A percentile compares a stretch with the other conserved stretches of the same genome.
Evolutionary conservation across 2,888 invertebrate genomes (phyloP).

Genomic region (Chrysolina americana): DNA sequence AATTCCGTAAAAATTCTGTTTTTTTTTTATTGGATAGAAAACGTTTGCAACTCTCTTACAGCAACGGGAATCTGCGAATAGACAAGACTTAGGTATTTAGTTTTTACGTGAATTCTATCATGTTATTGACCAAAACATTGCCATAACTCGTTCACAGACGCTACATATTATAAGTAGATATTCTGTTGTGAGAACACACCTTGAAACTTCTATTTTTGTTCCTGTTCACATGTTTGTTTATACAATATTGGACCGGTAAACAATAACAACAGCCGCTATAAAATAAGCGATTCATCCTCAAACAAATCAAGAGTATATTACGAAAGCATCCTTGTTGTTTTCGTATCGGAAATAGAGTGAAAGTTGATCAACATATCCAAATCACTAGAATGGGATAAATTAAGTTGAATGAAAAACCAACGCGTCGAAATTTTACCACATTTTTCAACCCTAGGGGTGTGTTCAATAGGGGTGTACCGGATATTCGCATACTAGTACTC

Average conservation of each 20-base stretch:
- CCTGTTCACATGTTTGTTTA: not conserved
- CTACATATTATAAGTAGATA: too few species aligned
- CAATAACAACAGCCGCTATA: not conserved
- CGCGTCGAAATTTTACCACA: not conserved
- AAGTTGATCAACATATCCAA: too few species aligned
- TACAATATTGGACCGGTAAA: not conserved
- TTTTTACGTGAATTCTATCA: too few species aligned
- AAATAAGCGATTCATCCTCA: not conserved
- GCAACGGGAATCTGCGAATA: too few species aligned
- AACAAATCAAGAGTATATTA: constrained; percentile 9
- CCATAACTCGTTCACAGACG: too few species aligned
- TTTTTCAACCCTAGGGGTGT: not conserved
- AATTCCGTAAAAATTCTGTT: too few species aligned
- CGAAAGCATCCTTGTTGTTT: not conserved
- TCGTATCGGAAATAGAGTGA: too few species aligned
- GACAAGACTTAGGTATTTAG: too few species aligned
- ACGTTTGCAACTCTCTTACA: too few species aligned
- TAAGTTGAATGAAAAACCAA: not conserved
- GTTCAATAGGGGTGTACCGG: not conserved
- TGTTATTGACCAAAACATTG: too few species aligned
- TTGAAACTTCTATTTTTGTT: not conserved
- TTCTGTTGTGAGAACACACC: not conserved
- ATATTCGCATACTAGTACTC: constrained; percentile 3
- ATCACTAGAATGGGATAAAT: not conserved
- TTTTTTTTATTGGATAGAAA: too few species aligned